Conservation (phyloP, 2,888 invertebrate species). For the Drosophila gaucha region DNA sequence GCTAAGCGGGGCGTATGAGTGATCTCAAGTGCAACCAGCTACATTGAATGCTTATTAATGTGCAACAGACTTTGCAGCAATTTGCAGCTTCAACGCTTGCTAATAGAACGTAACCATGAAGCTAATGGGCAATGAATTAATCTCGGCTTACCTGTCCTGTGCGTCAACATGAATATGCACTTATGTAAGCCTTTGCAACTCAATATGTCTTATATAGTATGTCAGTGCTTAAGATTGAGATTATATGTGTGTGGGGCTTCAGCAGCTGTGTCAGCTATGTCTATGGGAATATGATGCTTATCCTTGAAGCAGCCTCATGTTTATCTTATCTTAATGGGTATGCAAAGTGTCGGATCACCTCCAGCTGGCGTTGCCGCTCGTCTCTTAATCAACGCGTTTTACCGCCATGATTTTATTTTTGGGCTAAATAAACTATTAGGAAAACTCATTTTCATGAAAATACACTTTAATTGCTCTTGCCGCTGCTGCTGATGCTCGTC, state of each 20-base stretch:
- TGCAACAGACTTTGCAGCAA: slow-evolving; percentile 25
- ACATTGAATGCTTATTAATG: slow-evolving; percentile 14
- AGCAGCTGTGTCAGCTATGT: slow-evolving; percentile 12
- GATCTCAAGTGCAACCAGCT: slow-evolving; percentile 13
- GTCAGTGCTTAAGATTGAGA: slow-evolving; percentile 20
- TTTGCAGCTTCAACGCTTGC: slow-evolving; percentile 37
- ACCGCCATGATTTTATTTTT: slow-evolving; percentile 66
- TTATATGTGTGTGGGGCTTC: slow-evolving; percentile 7
- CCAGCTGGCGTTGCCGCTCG: slow-evolving; percentile 17
- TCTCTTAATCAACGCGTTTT: slow-evolving; percentile 62
- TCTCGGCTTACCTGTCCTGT: slow-evolving; percentile 36
- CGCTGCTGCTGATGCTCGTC: slow-evolving; percentile 27
- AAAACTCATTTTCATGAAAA: slow-evolving; percentile 77
- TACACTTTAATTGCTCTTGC: slow-evolving; percentile 76
- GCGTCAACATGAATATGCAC: slow-evolving; percentile 42
- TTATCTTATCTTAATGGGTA: slow-evolving; percentile 17
- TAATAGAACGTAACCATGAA: slow-evolving; percentile 51
- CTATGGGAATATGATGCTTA: slow-evolving; percentile 19
- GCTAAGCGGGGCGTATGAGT: slow-evolving; percentile 30
- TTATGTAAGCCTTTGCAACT: slow-evolving; percentile 49
- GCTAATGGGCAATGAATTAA: slow-evolving; percentile 64
- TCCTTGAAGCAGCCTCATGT: slow-evolving; percentile 25
- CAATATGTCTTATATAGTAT: slow-evolving; percentile 63
- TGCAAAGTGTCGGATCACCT: slow-evolving; percentile 29
- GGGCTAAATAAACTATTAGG: slow-evolving; percentile 75